Conservation (phyloP, 2,113 vertebrate genomes). For the Bathybates hornii region DNA sequence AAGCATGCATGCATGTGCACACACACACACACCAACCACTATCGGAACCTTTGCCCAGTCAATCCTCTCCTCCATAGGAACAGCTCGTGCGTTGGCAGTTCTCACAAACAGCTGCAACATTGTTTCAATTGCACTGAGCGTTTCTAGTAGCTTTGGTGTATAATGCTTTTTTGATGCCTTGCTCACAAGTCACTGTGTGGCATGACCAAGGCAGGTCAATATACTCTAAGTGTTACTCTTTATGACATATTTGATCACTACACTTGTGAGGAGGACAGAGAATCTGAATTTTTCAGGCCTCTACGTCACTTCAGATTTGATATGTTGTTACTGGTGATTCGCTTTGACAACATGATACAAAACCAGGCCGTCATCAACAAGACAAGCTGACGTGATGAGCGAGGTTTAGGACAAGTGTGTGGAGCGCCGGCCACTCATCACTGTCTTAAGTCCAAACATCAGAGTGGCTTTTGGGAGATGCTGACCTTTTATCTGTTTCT, state of each 20-base stretch:
- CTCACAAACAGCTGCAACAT: not conserved
- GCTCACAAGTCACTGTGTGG: not conserved
- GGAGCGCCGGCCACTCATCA: rapidly evolving
- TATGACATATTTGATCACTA: not conserved
- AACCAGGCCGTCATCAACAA: not conserved
- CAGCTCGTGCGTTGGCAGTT: rapidly evolving
- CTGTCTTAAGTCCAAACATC: not conserved
- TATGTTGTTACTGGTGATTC: not conserved
- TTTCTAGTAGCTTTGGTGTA: not conserved
- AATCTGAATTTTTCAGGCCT: not conserved
- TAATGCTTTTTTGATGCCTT: not conserved
- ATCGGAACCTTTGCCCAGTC: not conserved
- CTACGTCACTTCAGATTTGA: not conserved
- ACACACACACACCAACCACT: not conserved
- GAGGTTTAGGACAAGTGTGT: not conserved
- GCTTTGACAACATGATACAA: not conserved
- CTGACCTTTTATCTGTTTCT: not conserved
- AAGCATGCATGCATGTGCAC: not conserved
- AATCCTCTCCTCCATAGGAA: not conserved
- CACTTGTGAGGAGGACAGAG: not conserved
- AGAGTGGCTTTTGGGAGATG: not conserved
- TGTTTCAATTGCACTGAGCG: rapidly evolving
- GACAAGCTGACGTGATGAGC: not conserved
- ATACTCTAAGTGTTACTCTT: not conserved
- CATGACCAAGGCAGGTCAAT: not conserved